Conservation (phyloP, 2,113 vertebrate genomes). For the Grantiella picta region DNA sequence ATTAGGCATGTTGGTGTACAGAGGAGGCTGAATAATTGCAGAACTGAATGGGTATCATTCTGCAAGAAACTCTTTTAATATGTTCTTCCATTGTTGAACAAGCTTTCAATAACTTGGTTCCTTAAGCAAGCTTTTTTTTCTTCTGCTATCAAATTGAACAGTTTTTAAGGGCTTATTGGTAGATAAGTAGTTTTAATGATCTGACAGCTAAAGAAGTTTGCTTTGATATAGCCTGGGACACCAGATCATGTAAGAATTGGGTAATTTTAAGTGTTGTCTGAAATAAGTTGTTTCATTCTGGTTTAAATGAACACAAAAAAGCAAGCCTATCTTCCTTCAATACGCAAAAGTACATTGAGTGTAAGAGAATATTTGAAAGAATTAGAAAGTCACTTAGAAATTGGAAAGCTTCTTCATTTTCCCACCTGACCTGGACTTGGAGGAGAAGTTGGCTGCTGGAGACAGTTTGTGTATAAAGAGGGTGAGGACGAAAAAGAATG, state of each 20-base stretch:
- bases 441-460: not conserved
- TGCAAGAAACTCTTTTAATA: not conserved
- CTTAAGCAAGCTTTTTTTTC: not conserved
- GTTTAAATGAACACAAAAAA: not conserved
- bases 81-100: not conserved
- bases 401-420: not conserved
- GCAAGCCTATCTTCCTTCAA: not conserved
- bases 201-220: not conserved
- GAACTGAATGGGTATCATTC: not conserved
- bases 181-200: not conserved
- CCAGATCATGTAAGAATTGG: not conserved
- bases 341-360: not conserved
- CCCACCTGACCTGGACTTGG: not conserved
- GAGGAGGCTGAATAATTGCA: not conserved
- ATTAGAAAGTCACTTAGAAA: not conserved
- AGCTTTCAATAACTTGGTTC: not conserved
- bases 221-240: not conserved
- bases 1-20: not conserved
- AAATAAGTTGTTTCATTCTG: not conserved
- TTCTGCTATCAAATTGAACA: not conserved
- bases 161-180: not conserved
- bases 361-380: not conserved
- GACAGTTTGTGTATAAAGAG: not conserved
- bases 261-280: not conserved
- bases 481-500: not conserved